Evolutionary conservation across 2,797 vertebrate species (phyloP), one percentile per base, ranked within the genome.

Genomic region (Poecilia picta): DNA sequence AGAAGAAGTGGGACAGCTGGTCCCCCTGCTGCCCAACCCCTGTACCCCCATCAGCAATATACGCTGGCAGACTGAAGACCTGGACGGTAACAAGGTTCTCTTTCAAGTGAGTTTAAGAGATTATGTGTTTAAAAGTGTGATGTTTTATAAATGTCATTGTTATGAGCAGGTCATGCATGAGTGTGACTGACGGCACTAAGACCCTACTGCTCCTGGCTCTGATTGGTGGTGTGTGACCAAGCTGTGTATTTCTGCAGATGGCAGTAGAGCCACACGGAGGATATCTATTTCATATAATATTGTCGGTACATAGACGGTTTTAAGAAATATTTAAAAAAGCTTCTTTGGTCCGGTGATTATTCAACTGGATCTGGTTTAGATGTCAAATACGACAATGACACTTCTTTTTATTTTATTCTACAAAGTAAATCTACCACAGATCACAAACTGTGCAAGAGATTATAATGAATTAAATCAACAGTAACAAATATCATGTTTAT

Each of bases 61-160:
- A 57, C 95, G 97, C 85, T 99, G 98, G 98, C 98, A 98, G 93
- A 99, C 97, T 0, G 97, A 97, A 88, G 98, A 99, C 93, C 97
- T 98, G 0, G 98, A 99, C 0, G 97, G 97, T 57, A 99, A 99
- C 89, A 98, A 94, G 77, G 96, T 99, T 85, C 95, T 99, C 75
- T 96, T 99, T 78, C 97, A 99, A 96, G 98, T 99, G 95, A 68
- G 41, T 25, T 8, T 2, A 47, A 2, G 45, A 62, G 57, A 23
- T 23, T 2, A 28, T 43, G 31, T 46, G 5, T 33, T 55, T 45
- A 8, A 23, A 31, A 23, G 7, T 55, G 5, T 55, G 33, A 41
- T 2, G 31, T 31, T 33, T 73, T 36, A 23, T 36, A 5, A 11
- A 73, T 25, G 1, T 43, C 11, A 18, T 20, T 10, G 8, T 33